Evolutionary conservation across 2,888 invertebrate genomes (phyloP), one percentile per base, ranked within the genome.

Genomic region (Anoplius nigerrimus): DNA sequence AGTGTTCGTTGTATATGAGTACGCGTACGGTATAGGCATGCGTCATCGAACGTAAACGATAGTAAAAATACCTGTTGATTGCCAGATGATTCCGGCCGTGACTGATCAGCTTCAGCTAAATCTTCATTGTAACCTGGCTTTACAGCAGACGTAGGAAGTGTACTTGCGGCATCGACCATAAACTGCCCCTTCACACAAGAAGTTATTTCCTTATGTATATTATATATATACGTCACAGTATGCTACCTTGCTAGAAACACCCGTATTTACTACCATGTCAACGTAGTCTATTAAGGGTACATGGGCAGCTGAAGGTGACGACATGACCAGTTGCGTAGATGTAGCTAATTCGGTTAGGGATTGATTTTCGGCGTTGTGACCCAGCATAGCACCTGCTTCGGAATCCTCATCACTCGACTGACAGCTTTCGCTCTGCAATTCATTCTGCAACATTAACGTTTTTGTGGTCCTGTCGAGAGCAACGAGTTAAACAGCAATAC

Each of bases 31-130:
- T 11, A 34, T 34, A 11, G 1, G 34, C 34, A 34, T 11, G 2
- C 11, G 11, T 34, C 34, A 34, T 3, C n/a, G n/a, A 6, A 27
- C 6, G 6, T 5, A 27, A 6, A 27, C 4, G 6, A 27, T 5
- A 5, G 27, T 27, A 46, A 16, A 46, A 46, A 21, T 79, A 86
- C 86, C 73, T 85, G 86, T 74, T 83, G 82, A 73, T 79, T 83
- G 62, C 72, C 75, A 1, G 84, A 82, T 53, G 83, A 83, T 62
- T 87, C 88, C 11, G 89, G 91, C 77, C 93, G 91, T 61, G 93
- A 93, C 87, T 95, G 95, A 89, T 95, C 95, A 11, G 95, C 95
- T 88, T 95, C 95, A 0, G 95, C 95, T 74, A 95, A 89, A 83
- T 95, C 95, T 24, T 93, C 94, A 84, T 95, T 93, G 71, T 92